phyloP scores from a whole-genome alignment of 1,140 invertebrate genomes.

The Drosophila ohnishii region DNA sequence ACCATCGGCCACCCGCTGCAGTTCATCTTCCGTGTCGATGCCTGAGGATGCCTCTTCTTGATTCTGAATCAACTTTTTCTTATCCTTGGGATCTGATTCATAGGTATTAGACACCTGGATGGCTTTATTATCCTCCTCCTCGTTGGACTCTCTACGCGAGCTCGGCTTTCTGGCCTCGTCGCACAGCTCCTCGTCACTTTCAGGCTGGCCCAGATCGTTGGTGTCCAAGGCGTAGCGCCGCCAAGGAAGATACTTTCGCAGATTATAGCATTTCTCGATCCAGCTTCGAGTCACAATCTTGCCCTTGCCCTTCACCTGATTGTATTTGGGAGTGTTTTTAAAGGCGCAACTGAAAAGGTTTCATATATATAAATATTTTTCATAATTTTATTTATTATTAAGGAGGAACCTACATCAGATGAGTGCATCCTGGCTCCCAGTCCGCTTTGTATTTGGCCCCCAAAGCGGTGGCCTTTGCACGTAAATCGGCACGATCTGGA shows the following conservation, averaged over 20 bases:
- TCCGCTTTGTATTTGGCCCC: constrained; percentile 89
- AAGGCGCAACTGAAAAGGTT: constrained; percentile 90
- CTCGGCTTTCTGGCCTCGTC: constrained; percentile 72
- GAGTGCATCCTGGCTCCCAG: constrained; percentile 63
- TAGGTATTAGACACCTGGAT: neutral
- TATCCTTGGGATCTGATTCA: neutral
- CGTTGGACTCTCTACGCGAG: neutral
- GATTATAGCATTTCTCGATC: constrained; percentile 88
- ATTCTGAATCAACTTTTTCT: neutral
- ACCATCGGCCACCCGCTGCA: constrained; percentile 83
- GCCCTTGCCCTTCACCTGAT: constrained; percentile 88
- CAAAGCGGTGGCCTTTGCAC: constrained; percentile 89
- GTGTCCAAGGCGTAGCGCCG: constrained; percentile 86
- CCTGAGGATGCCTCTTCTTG: constrained; percentile 49
- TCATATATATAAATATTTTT: neutral
- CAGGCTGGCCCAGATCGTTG: constrained; percentile 78
- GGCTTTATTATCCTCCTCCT: constrained; percentile 4
- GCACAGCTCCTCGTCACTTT: constrained; percentile 84
- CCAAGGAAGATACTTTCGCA: constrained; percentile 89
- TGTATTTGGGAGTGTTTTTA: constrained; percentile 93
- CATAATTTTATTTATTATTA: neutral
- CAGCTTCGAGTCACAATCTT: constrained; percentile 90
- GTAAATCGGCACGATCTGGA: constrained; percentile 88
- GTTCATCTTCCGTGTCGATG: constrained; percentile 85
- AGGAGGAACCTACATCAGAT: constrained; percentile 52